A percentile compares a stretch with the other conserved stretches of the same genome.
phyloP scores from a whole-genome alignment of 1,140 invertebrate species.

The Monomorium pharaonis region DNA sequence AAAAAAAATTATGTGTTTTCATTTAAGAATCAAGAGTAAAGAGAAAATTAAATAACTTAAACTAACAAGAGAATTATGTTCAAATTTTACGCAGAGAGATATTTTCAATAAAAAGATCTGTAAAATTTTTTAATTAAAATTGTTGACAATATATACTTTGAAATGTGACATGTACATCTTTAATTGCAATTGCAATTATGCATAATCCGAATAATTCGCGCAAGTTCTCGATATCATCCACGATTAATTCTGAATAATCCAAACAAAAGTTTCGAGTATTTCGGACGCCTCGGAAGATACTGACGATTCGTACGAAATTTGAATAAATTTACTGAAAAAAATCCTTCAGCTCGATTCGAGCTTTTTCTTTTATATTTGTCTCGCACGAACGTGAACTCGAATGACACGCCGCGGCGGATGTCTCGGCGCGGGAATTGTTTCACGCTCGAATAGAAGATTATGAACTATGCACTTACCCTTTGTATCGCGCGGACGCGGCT shows the following conservation, averaged over 20 bases:
- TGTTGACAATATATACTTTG: too few relatives aligned
- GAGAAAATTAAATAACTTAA: too few relatives aligned
- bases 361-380: background rate
- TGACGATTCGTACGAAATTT: background rate
- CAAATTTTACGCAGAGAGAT: too few relatives aligned
- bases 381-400: background rate
- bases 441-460: slow-evolving; percentile 50
- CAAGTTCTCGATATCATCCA: background rate
- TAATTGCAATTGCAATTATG: background rate
- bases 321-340: background rate
- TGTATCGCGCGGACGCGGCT: slow-evolving; percentile 35
- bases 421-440: slow-evolving; percentile 39
- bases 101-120: too few relatives aligned
- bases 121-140: too few relatives aligned
- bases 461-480: slow-evolving; percentile 53
- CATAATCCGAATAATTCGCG: background rate
- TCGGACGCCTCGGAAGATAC: background rate
- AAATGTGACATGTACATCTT: too few relatives aligned
- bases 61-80: too few relatives aligned
- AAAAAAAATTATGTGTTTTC: too few relatives aligned
- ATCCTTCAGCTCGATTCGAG: background rate
- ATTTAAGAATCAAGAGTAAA: too few relatives aligned
- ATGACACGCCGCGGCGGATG: background rate
- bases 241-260: background rate
- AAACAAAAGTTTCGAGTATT: background rate